Base-by-base conservation (phyloP, 2,797 vertebrate genomes). In the Acrossocheilus fasciatus region DNA sequence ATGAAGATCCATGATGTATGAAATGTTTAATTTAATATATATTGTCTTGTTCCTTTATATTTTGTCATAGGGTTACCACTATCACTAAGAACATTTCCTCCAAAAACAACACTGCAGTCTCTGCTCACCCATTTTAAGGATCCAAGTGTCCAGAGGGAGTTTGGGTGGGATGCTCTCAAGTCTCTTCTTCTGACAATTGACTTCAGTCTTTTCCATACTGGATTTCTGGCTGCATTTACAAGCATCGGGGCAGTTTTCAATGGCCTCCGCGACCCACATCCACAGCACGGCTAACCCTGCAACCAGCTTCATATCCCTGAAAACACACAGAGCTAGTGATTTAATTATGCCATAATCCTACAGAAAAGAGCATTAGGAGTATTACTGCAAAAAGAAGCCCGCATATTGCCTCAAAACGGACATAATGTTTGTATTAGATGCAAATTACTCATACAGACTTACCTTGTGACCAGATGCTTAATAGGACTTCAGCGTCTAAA, bases 41-140 rank as follows among this genome's bases (percentile, higher is more conserved):
- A 66, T 34, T 26, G 26, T 62, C 0, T 20, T 69, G 4, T 18
- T 39, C 34, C 34, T 69, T 66, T 69, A 69, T 69, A 69, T 20
- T 39, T 39, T 39, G 7, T 69, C 1, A 39, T 3, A 20, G 18
- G 18, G 18, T 41, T 11, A 23, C 4, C n/a, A 64, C 8, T 26
- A 11, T 62, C 26, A 43, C 36, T 57, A 1, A 79, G 12, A 10
- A 18, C 4, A 3, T 79, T 79, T 14, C 10, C 20, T 41, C 6
- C n/a, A 8, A 26, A 73, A 73, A 8, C 26, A 45, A 30, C 12
- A 8, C 6, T n/a, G 23, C 45, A 2, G 34, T 11, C 20, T 81
- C 72, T 75, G 52, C 92, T 87, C 81, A 95, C 95, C 95, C 85
- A 96, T 90, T 89, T 96, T 95, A 47, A 96, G 87, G 77, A 96